phyloP scores from a whole-genome alignment of 1,140 invertebrate species.

The Drosophila teissieri region DNA sequence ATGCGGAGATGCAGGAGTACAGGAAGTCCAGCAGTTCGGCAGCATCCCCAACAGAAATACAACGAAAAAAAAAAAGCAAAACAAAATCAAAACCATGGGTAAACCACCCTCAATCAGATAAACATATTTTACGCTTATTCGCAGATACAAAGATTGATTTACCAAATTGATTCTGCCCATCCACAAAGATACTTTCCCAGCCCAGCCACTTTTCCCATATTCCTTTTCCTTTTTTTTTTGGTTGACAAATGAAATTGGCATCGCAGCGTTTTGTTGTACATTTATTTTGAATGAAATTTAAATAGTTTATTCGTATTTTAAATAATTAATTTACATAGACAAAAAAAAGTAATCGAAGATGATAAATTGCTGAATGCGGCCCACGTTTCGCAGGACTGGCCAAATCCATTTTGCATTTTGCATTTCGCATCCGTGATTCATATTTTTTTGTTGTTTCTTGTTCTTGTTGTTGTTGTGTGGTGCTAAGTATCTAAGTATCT shows the following conservation, averaged over 20 bases:
- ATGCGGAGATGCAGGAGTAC: not conserved
- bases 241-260: constrained; percentile 14
- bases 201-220: not conserved
- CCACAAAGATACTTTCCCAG: not conserved
- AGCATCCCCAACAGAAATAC: constrained; percentile 55
- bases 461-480: too few relatives aligned
- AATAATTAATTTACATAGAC: constrained; percentile 74
- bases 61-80: not conserved
- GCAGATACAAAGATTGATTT: constrained; percentile 49
- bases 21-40: constrained; percentile 10
- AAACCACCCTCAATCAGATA: constrained; percentile 39
- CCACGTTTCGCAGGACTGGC: constrained; percentile 14
- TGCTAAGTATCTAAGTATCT: constrained; percentile 53
- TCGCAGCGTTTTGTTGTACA: constrained; percentile 56
- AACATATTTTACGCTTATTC: constrained; percentile 65
- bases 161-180: constrained; percentile 22
- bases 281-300: constrained; percentile 80
- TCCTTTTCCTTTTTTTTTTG: not conserved
- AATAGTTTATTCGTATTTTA: constrained; percentile 69
- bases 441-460: too few relatives aligned
- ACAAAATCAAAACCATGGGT: not conserved
- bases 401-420: not conserved
- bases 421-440: not conserved
- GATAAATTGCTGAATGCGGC: constrained; percentile 44
- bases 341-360: constrained; percentile 62